These are phyloP conservation scores for Tromatobia lineatoria DNA, from an alignment of 2,888 invertebrate species.

Conservation along the genomic window DNA sequence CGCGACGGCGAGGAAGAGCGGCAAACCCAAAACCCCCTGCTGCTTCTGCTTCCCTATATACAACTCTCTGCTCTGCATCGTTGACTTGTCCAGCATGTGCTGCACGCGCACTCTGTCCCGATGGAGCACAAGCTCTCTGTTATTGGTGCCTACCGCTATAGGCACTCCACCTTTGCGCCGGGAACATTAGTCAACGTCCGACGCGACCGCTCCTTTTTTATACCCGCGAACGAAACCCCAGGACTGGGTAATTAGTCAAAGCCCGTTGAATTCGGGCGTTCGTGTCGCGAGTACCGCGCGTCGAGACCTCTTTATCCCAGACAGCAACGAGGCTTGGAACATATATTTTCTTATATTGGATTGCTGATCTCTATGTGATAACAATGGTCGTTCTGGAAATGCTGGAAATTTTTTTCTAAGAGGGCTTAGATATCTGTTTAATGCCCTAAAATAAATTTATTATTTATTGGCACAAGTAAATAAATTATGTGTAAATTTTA, in stretches of 20 bases:
- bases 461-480: too few species aligned
- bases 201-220: slow-evolving; percentile 65
- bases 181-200: slow-evolving; percentile 67
- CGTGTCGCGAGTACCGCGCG: slow-evolving; percentile 32
- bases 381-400: neutral
- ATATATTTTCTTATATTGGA: neutral
- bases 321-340: neutral
- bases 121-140: slow-evolving; percentile 48
- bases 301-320: slow-evolving; percentile 43
- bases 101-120: slow-evolving; percentile 45
- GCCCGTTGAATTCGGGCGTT: slow-evolving; percentile 56
- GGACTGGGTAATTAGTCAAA: slow-evolving; percentile 65
- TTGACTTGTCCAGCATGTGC: slow-evolving; percentile 35
- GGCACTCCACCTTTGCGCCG: slow-evolving; percentile 47
- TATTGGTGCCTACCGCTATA: slow-evolving; percentile 13
- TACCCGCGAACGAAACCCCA: slow-evolving; percentile 32
- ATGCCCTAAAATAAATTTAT: too few species aligned
- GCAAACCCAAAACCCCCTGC: slow-evolving; percentile 24
- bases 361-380: neutral
- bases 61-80: slow-evolving; percentile 29
- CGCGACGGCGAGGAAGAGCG: slow-evolving; percentile 43
- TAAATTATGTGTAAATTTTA: too few species aligned
- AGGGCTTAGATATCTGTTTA: too few species aligned
- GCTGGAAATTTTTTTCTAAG: too few species aligned
- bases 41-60: slow-evolving; percentile 1